Base-by-base conservation (phyloP, 2,113 vertebrate genomes). In the Spea multiplicata region DNA sequence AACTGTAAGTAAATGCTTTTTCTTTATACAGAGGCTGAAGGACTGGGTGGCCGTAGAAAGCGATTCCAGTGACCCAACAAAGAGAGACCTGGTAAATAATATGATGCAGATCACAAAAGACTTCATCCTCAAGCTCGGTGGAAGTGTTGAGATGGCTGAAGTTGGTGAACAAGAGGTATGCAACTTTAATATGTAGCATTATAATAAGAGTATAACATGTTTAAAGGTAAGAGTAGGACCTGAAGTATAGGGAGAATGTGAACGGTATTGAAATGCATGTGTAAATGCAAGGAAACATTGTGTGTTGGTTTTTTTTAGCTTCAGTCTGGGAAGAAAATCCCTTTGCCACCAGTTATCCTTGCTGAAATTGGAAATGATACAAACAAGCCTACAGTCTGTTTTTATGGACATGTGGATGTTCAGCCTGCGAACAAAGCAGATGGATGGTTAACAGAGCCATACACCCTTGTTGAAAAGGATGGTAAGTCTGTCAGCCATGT, bases 11-110 rank as follows among this genome's bases (percentile, higher is more conserved):
- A 30, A 30, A 30, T 30, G 2, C 30, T 30, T 30, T n/a, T 13
- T 69, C 66, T 1, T 49, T 65, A 52, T 74, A 16, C 30, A 93
- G 89, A 71, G 84, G 71, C 88, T 94, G 59, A 83, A 87, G 14
- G 87, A 91, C 5, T 94, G 93, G 93, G 85, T 89, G 44, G 74
- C 86, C 5, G 86, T 94, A 3, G 86, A 91, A 85, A 92, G 89
- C 4, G 88, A 90, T 66, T 93, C 93, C 75, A 92, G 86, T 55
- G 83, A 90, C 6, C 48, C 85, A 0, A 59, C 73, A 48, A 92
- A 88, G 83, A 88, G 91, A 55, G 3, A 62, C 1, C 83, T 91
- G 1, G 45, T 90, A 0, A 87, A 89, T 44, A 84, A 78, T 9
- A 91, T 88, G 88, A 92, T 88, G 83, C 84, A 89, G 13, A 44